Evolutionary conservation across 2,888 invertebrate species (phyloP), one percentile per base, ranked within the genome.

Genomic region (Dusona sp.): DNA sequence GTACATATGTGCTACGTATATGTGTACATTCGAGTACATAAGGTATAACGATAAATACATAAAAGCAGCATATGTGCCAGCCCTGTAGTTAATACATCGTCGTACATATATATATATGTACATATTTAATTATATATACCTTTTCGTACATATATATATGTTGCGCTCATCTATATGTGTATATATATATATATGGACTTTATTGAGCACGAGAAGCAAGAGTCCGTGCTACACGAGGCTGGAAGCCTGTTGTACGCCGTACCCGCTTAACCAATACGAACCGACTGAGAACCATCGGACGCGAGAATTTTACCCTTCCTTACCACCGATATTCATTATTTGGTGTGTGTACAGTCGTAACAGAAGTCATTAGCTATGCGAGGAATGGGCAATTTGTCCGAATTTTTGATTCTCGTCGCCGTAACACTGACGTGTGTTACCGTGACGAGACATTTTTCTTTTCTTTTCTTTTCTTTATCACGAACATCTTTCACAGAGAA

Each of bases 211-310:
- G 80, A 51, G 42, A 70, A 77, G 83, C 38, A 11, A 51, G 25
- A 72, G 79, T 87, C 81, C 83, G 48, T 73, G 85, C 75, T 68
- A 88, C 88, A 86, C 87, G 84, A 88, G 82, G 87, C 77, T 79
- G 85, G 70, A 57, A 29, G 54, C 61, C 16, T 79, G 11, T 57
- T 25, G 29, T 64, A 48, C 38, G 74, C 19, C 29, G 13, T 29
- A 29, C 33, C 3, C 33, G 9, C 25, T 48, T 19, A 4, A 61
- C 61, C 51, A 29, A 75, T 16, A 51, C 36, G 54, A 54, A 45
- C 42, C 19, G 45, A 48, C 61, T 78, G 79, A 85, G 87, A 84
- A 86, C 83, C 84, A 75, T 81, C 51, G 78, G 42, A 73, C 77
- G 13, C 29, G 61, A n/a, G n/a, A 70, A 51, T 70, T 42, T 70